phyloP scores from a whole-genome alignment of 2,797 vertebrate species.

The Galago senegalensis region DNA sequence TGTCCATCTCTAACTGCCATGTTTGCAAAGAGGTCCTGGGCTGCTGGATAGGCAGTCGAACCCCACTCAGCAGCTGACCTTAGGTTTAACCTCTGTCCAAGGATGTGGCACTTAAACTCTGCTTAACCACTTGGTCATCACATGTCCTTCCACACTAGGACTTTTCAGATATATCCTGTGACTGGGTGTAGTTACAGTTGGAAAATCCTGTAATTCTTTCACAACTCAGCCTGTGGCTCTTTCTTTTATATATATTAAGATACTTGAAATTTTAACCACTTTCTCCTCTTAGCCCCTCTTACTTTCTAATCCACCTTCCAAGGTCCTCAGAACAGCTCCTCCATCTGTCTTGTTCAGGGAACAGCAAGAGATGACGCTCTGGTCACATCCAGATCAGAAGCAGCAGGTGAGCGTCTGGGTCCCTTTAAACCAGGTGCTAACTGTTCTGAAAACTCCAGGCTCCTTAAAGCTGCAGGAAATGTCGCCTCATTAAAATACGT shows the following conservation, averaged over 20 bases:
- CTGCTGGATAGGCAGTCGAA: slow-evolving; percentile 71
- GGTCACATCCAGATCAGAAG: slow-evolving; percentile 20
- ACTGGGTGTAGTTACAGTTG: background rate
- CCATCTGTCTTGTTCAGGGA: slow-evolving; percentile 31
- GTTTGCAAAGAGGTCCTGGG: slow-evolving; percentile 70
- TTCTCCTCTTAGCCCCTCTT: background rate
- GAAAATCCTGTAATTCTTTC: slow-evolving; percentile 53
- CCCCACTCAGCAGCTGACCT: slow-evolving; percentile 65
- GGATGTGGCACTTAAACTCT: slow-evolving; percentile 71
- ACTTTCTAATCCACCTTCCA: background rate
- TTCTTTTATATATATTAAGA: slow-evolving; percentile 22
- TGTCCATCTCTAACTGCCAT: slow-evolving; percentile 44
- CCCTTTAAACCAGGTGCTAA: background rate
- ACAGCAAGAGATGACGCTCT: background rate
- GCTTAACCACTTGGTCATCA: slow-evolving; percentile 61
- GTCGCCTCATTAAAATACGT: background rate
- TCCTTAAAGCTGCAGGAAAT: slow-evolving; percentile 9
- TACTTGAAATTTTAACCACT: background rate
- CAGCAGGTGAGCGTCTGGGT: background rate
- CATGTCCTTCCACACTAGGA: background rate
- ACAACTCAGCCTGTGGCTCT: background rate
- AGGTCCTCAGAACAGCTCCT: background rate
- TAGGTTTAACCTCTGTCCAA: slow-evolving; percentile 67
- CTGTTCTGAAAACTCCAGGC: background rate
- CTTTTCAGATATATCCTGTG: slow-evolving; percentile 52